phyloP scores from a whole-genome alignment of 1,140 invertebrate species.

The Pachyrhynchus sulphureomaculatus region DNA sequence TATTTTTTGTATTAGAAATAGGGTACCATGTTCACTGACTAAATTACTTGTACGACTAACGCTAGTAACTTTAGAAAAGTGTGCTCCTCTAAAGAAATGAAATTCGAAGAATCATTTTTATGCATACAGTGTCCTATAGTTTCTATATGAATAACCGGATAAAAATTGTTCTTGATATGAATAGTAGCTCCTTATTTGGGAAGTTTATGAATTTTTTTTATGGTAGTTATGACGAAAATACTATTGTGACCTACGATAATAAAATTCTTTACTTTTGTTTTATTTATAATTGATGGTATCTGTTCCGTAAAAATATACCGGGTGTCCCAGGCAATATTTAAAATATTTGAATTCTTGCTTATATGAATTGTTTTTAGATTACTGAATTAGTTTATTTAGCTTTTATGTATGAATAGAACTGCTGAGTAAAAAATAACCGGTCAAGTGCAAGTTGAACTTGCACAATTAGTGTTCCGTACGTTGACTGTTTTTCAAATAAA shows the following conservation, averaged over 20 bases:
- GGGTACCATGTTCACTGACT: too few relatives aligned
- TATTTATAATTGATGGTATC: not conserved
- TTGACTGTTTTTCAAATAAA: too few relatives aligned
- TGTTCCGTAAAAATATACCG: not conserved
- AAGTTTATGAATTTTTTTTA: slow-evolving; percentile 10
- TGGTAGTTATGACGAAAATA: slow-evolving; percentile 6
- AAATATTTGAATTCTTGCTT: not conserved
- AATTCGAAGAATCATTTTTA: slow-evolving; percentile 11
- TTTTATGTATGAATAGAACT: too few relatives aligned
- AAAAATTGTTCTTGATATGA: slow-evolving; percentile 21
- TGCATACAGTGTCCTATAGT: slow-evolving; percentile 15
- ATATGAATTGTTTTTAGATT: not conserved
- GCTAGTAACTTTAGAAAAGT: too few relatives aligned
- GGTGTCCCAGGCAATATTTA: not conserved
- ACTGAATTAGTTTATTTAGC: too few relatives aligned
- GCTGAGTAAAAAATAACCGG: too few relatives aligned
- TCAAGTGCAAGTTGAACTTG: too few relatives aligned
- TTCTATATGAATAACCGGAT: slow-evolving; percentile 23
- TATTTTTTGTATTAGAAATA: too few relatives aligned
- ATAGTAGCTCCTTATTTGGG: slow-evolving; percentile 12
- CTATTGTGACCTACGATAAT: slow-evolving; percentile 17
- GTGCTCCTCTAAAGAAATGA: not conserved
- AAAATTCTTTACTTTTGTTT: not conserved
- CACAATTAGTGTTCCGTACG: too few relatives aligned
- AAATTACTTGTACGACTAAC: too few relatives aligned